Base-by-base conservation (phyloP, 2,797 vertebrate genomes). In the Remorina albescens region DNA sequence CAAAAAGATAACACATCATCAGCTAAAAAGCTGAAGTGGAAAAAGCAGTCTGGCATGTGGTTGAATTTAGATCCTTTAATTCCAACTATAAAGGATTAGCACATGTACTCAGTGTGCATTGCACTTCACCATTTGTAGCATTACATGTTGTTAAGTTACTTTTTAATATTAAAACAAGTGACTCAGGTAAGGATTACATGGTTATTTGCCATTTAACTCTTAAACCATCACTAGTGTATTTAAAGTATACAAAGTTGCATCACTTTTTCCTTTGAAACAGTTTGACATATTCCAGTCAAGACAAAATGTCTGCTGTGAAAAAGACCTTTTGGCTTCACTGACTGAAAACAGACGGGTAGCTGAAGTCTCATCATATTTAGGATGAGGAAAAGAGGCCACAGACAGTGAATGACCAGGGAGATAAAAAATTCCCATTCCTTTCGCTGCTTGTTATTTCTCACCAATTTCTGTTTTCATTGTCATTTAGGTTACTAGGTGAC, bases 21-120 rank as follows among this genome's bases (percentile, higher is more conserved):
- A 37, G 39, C 11, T 8, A 44, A 57, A 13, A 13, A 9, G 10
- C 8, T 13, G 2, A 19, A 30, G 63, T 2, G 25, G 28, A 59
- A 11, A 66, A 49, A n/a, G 9, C 1, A 6, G 6, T 49, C 21
- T 51, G 30, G 56, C 44, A 42, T 60, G 50, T 9, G 32, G 49
- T n/a, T 61, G 8, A 60, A 46, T 57, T 47, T 58, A 5, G 44
- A 50, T 13, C 8, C 53, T 66, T 61, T 64, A 25, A 59, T 15
- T 59, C 58, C 26, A 57, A 50, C 10, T 53, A 59, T 18, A 18
- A 16, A 13, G 2, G 25, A 53, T 18, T 9, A 28, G 42, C 8
- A 21, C 8, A 9, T 18, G 16, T 23, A n/a, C 46, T 46, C 23
- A 6, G 11, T 37, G 23, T 47, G 18, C 13, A 47, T 36, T 66